A percentile compares a stretch with the other conserved stretches of the same genome.
phyloP scores from a whole-genome alignment of 1,140 invertebrate genomes.

The Bilobella aurantiaca region DNA sequence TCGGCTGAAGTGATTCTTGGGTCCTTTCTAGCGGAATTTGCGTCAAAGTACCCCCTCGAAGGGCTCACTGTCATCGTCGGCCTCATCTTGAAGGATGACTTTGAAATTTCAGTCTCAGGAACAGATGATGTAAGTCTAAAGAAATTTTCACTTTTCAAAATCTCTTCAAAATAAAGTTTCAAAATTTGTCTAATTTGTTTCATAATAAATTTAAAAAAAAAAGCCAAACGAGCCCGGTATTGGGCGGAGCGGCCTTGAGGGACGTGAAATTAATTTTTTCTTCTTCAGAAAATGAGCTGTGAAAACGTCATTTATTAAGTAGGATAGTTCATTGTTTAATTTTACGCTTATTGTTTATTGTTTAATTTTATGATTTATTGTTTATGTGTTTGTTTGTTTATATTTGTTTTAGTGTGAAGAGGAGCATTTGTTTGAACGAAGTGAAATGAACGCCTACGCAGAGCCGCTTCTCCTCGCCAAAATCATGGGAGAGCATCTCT shows the following conservation, averaged over 20 bases:
- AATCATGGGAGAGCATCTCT: slow-evolving; percentile 18
- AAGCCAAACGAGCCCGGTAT: too few relatives aligned
- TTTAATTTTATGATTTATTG: background rate
- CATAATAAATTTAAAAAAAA: too few relatives aligned
- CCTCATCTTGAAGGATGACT: slow-evolving; percentile 25
- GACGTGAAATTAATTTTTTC: too few relatives aligned
- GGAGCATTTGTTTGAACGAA: slow-evolving; percentile 45
- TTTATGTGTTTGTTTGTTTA: background rate
- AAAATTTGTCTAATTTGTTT: too few relatives aligned
- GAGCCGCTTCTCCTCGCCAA: slow-evolving; percentile 39
- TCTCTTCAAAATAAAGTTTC: background rate
- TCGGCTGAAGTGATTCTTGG: slow-evolving; percentile 19
- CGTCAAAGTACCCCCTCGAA: slow-evolving; percentile 5
- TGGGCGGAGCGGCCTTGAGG: too few relatives aligned
- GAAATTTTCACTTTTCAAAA: background rate
- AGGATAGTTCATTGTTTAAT: too few relatives aligned
- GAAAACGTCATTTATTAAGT: too few relatives aligned
- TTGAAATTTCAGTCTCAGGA: slow-evolving; percentile 13
- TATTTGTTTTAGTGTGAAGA: slow-evolving; percentile 38
- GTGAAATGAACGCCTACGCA: slow-evolving; percentile 45
- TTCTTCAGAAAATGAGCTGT: too few relatives aligned
- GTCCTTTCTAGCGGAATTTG: slow-evolving; percentile 2
- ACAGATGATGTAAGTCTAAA: slow-evolving; percentile 20
- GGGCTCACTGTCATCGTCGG: slow-evolving; percentile 20
- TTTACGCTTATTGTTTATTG: background rate